Base-by-base conservation (phyloP, 2,888 invertebrate genomes). In the Slavum lentiscoides region DNA sequence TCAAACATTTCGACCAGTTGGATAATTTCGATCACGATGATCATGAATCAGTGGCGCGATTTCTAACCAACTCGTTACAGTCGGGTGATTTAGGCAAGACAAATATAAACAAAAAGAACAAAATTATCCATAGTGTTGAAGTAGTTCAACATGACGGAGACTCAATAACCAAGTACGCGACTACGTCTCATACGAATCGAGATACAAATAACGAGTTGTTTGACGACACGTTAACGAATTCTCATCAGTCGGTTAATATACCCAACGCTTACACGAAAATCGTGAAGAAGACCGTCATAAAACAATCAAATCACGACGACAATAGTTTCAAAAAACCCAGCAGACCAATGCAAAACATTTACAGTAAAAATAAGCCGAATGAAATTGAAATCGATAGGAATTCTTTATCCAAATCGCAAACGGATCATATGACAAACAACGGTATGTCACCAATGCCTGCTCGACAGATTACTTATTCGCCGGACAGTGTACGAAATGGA, bases 221-320 rank as follows among this genome's bases (percentile, higher is more conserved):
- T 37, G 3, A 55, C 30, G 37, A 74, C 15, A 9, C 11, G 6
- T 69, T 69, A n/a, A 55, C 37, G 15, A n/a, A 37, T 0, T 53
- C 30, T 13, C n/a, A 23, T 8, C 49, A 62, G 9, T 3, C 23
- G 11, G 55, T 53, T 11, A 39, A 53, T 9, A 23, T 1, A 1
- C 64, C 74, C 6, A 0, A 13, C 0, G 11, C 37, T 17, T 66
- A 21, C 23, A 74, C 64, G 6, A 53, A 64, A 55, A n/a, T 64
- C 9, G 7, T 39, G 15, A 74, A 74, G 53, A 37, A 74, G 21
- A 74, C 37, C 2, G 7, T 74, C 0, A 55, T 74, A 21, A 66
- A 74, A 55, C 21, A 55, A 39, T n/a, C 23, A n/a, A 55, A 55
- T 39, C 21, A 1, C 9, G 13, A 49, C 13, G 49, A 23, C 11